phyloP scores from a whole-genome alignment of 2,113 vertebrate genomes.

The Chaenogobius annularis region DNA sequence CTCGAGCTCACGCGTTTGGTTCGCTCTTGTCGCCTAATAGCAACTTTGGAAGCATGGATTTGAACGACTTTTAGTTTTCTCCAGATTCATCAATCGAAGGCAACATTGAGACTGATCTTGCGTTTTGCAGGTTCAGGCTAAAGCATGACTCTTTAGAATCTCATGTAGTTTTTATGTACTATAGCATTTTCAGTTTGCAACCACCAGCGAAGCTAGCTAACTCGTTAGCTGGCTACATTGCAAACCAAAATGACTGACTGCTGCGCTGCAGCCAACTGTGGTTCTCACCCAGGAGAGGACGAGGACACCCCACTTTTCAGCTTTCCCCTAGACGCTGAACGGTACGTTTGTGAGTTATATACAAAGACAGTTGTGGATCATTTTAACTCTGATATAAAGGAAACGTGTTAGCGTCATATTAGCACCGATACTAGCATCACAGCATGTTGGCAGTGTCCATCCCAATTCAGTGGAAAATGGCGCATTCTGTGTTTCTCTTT shows the following conservation, averaged over 20 bases:
- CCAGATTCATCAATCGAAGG: slow-evolving; percentile 16
- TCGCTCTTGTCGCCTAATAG: slow-evolving; percentile 56
- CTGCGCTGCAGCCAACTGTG: slow-evolving; percentile 91
- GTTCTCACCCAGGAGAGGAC: slow-evolving; percentile 69
- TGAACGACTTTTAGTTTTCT: slow-evolving; percentile 33
- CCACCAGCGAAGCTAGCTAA: slow-evolving; percentile 67
- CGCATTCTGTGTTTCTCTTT: slow-evolving; percentile 65
- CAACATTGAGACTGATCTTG: slow-evolving; percentile 7
- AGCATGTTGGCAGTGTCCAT: slow-evolving; percentile 60
- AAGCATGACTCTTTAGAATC: slow-evolving; percentile 63
- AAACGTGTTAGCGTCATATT: slow-evolving; percentile 48
- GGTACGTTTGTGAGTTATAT: slow-evolving; percentile 71
- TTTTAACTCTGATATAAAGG: slow-evolving; percentile 22
- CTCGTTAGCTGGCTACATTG: slow-evolving; percentile 63
- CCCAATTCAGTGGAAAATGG: slow-evolving; percentile 73
- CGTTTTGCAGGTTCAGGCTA: slow-evolving; percentile 25
- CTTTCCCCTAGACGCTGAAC: slow-evolving; percentile 78
- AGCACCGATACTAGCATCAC: slow-evolving; percentile 57
- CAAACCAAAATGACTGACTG: slow-evolving; percentile 85
- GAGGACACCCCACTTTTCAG: slow-evolving; percentile 82
- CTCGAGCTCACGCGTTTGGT: slow-evolving; percentile 59
- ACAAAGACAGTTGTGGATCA: not conserved
- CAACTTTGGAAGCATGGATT: slow-evolving; percentile 72
- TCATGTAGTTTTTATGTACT: slow-evolving; percentile 36
- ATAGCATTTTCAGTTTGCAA: slow-evolving; percentile 59